A percentile compares a stretch with the other conserved stretches of the same genome.
These are phyloP conservation scores for Larimichthys crocea DNA, from an alignment of 2,113 vertebrate species.

Conservation along the genomic window DNA sequence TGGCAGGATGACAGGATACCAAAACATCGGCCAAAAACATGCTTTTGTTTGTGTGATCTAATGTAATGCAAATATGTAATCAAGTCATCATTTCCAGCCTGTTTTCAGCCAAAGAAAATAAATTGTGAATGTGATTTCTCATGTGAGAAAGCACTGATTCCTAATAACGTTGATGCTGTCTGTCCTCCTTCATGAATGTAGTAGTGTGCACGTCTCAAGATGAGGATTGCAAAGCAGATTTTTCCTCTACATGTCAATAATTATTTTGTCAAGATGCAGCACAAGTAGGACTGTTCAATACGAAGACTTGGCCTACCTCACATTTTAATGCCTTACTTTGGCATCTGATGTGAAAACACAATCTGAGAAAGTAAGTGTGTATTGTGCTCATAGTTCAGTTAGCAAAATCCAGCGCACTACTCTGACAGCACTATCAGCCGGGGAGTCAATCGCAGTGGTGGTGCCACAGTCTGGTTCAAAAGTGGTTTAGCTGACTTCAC, in stretches of 20 bases:
- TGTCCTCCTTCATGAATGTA: not conserved
- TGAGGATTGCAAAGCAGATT: not conserved
- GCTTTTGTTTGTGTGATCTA: constrained; percentile 11
- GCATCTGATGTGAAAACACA: too few relatives aligned
- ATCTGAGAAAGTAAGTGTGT: too few relatives aligned
- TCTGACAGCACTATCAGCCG: too few relatives aligned
- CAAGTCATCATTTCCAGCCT: not conserved
- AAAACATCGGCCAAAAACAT: not conserved
- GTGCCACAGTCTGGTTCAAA: too few relatives aligned
- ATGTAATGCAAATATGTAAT: not conserved
- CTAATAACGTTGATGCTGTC: not conserved
- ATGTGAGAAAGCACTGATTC: not conserved
- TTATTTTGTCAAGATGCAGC: not conserved
- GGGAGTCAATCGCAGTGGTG: too few relatives aligned
- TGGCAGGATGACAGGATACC: constrained; percentile 1
- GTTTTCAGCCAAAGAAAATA: constrained; percentile 4
- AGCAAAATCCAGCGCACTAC: too few relatives aligned
- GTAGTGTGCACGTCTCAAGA: not conserved
- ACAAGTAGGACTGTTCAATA: too few relatives aligned
- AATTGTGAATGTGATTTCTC: not conserved
- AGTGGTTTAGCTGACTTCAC: too few relatives aligned
- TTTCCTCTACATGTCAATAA: not conserved
- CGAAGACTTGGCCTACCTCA: too few relatives aligned
- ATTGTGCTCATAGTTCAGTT: too few relatives aligned
- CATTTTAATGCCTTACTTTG: too few relatives aligned